phyloP scores from a whole-genome alignment of 2,113 vertebrate species.

The Gavialis gangeticus region DNA sequence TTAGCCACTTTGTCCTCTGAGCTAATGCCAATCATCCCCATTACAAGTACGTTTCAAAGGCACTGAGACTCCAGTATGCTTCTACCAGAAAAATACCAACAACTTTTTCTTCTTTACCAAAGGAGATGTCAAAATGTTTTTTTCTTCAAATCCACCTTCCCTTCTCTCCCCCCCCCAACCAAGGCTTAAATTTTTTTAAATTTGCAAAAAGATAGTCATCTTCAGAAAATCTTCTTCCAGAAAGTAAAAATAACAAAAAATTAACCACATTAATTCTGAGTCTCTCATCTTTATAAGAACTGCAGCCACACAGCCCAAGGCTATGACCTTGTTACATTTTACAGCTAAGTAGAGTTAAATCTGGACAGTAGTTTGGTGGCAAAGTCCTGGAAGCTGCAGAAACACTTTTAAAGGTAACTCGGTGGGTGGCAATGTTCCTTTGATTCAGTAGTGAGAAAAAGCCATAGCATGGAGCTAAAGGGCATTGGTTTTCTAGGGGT shows the following conservation, averaged over 20 bases:
- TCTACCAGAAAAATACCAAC: slow-evolving; percentile 4
- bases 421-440: background rate
- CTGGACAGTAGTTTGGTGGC: background rate
- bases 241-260: background rate
- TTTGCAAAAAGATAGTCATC: background rate
- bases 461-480: background rate
- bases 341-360: background rate
- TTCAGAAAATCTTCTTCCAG: background rate
- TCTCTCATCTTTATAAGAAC: background rate
- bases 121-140: background rate
- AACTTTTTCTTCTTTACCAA: background rate
- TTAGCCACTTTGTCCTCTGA: slow-evolving; percentile 56
- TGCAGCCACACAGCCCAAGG: background rate
- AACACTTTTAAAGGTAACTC: background rate
- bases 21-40: slow-evolving; percentile 60
- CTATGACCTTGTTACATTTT: background rate
- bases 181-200: background rate
- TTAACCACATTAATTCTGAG: background rate
- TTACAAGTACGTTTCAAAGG: slow-evolving; percentile 70
- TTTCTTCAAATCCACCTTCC: background rate
- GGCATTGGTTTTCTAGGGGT: background rate
- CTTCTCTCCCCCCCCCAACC: background rate
- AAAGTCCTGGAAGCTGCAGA: background rate
- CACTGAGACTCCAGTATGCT: slow-evolving; percentile 20
- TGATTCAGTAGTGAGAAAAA: background rate